Percentiles rank a stretch among this genome's conserved stretches.
Conservation (phyloP, 1,140 invertebrate genomes). For the Rhopalosiphum maidis region DNA sequence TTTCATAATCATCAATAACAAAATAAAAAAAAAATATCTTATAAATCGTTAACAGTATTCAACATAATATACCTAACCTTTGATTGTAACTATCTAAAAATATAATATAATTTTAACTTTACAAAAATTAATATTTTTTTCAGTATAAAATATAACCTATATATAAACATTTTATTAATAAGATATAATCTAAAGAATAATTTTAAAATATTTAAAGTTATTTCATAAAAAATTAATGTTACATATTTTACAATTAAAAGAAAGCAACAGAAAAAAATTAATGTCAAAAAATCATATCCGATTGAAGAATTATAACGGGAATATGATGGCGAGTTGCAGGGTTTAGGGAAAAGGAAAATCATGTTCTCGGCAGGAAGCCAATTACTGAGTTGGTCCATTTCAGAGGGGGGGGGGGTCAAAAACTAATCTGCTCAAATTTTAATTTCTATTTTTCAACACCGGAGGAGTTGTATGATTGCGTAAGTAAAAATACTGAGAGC, state of each 20-base stretch:
- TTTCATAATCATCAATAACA: neutral
- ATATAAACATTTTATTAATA: neutral
- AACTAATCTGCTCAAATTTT: constrained; percentile 17
- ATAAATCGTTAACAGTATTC: neutral
- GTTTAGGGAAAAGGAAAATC: neutral
- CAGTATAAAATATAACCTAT: neutral
- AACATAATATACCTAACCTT: neutral
- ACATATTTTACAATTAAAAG: neutral
- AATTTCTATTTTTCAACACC: neutral
- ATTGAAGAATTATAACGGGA: neutral
- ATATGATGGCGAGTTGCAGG: neutral
- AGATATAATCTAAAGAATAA: neutral
- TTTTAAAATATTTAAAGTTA: neutral
- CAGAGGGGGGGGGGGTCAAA: neutral
- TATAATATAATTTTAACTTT: neutral
- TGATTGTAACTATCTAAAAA: neutral
- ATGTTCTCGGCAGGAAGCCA: constrained; percentile 9
- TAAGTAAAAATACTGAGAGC: neutral
- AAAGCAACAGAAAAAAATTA: neutral
- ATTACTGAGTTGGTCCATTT: constrained; percentile 39
- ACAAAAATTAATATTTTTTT: neutral
- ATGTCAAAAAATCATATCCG: neutral
- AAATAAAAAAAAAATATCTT: neutral
- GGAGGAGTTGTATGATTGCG: neutral
- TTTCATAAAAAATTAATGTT: neutral